Conservation (phyloP, 2,113 vertebrate genomes). For the Thunnus maccoyii region DNA sequence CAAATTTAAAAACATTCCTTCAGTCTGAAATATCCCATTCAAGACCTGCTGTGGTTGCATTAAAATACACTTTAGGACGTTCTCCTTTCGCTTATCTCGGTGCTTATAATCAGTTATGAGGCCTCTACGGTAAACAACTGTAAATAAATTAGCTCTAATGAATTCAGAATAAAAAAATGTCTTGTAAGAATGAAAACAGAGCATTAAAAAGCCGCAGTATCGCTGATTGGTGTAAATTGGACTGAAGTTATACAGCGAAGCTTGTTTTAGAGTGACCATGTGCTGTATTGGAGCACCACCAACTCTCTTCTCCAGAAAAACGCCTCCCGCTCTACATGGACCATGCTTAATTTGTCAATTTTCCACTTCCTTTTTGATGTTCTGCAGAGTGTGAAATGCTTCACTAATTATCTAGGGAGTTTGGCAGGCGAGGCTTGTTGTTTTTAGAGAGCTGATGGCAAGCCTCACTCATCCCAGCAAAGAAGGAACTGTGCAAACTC, state of each 20-base stretch:
- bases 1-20: constrained; percentile 62
- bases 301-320: constrained; percentile 17
- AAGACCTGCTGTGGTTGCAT: constrained; percentile 52
- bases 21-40: constrained; percentile 33
- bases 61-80: constrained; percentile 61
- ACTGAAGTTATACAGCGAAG: constrained; percentile 7
- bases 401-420: constrained; percentile 83
- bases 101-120: constrained; percentile 56
- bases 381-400: constrained; percentile 82
- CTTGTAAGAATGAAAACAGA: constrained; percentile 22
- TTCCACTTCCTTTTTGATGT: constrained; percentile 81
- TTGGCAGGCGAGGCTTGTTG: constrained; percentile 79
- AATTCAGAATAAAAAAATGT: constrained; percentile 45
- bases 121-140: constrained; percentile 40
- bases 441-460: constrained; percentile 79
- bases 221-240: constrained; percentile 43
- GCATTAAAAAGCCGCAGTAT: constrained; percentile 13
- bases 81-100: constrained; percentile 42
- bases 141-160: constrained; percentile 54
- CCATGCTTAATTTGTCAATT: constrained; percentile 72
- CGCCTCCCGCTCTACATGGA: constrained; percentile 17
- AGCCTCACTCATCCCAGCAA: constrained; percentile 75
- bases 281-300: constrained; percentile 48
- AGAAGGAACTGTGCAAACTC: constrained; percentile 76
- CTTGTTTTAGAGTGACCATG: constrained; percentile 59